Evolutionary conservation across 1,140 invertebrate species (phyloP), one percentile per base, ranked within the genome.

Genomic region (Cydia strobilella): DNA sequence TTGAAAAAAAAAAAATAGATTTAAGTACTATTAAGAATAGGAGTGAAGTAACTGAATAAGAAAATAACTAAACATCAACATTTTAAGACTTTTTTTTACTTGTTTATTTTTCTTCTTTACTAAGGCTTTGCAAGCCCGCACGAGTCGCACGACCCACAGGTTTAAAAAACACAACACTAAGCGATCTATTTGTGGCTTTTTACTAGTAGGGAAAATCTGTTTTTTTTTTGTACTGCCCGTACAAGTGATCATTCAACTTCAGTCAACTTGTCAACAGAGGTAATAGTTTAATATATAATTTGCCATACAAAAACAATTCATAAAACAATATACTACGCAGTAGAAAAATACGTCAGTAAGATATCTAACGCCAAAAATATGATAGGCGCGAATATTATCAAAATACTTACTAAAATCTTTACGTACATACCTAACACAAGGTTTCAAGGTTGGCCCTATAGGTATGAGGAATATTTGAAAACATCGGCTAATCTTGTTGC

Each of bases 401-500:
- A 0, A 31, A 48, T 15, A 51, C 48, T 15, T 51, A 51, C 12
- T 1, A 48, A 42, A 13, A 45, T 45, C 65, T 69, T 42, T 69
- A 69, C 31, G 65, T 69, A n/a, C n/a, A n/a, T n/a, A n/a, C n/a
- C n/a, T n/a, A 39, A 69, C 31, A 35, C n/a, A 5, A 31, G 10
- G 7, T 69, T 66, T 69, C 65, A 69, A 69, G 65, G 65, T 31
- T 66, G 63, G 63, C 63, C 63, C 63, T 66, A 66, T 66, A 31
- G n/a, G n/a, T 31, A 66, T 31, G 13, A 35, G 63, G 5, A 66
- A 35, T 31, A 66, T 35, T 66, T 66, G 63, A 66, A 66, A 66
- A 66, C 63, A 66, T 31, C 15, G 27, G n/a, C 65, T 69, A 42
- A 69, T 69, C 31, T 20, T 69, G 65, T 69, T n/a, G n/a, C n/a